phyloP scores from a whole-genome alignment of 2,888 invertebrate genomes.

The Erebia aethiops region DNA sequence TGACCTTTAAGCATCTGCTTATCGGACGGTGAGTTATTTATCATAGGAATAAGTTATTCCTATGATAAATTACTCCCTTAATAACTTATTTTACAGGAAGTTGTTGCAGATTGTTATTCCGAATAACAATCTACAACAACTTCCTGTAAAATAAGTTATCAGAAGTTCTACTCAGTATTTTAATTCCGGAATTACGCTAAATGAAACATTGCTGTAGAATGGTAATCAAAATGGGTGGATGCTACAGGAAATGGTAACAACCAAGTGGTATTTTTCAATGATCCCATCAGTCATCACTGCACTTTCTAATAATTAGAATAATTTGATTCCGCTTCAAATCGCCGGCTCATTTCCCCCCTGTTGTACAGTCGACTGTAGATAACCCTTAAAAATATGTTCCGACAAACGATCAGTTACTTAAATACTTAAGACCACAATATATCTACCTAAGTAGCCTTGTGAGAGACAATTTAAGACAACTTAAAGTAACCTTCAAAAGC shows the following conservation, averaged over 20 bases:
- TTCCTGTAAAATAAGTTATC: neutral
- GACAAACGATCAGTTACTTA: too few species aligned
- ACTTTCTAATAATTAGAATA: conserved; percentile 58
- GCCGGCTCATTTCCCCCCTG: conserved; percentile 47
- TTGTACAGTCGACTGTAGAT: conserved; percentile 3
- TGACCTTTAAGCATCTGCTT: too few species aligned
- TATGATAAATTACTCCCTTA: too few species aligned
- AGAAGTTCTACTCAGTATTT: neutral
- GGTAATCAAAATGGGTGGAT: conserved; percentile 7
- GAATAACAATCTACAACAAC: too few species aligned
- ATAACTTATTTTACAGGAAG: too few species aligned
- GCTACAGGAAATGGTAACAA: neutral
- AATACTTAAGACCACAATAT: too few species aligned
- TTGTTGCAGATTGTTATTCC: too few species aligned
- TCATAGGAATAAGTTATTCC: too few species aligned
- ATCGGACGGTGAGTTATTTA: too few species aligned
- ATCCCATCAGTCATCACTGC: conserved; percentile 18
- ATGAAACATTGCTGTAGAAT: neutral
- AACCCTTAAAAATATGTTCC: neutral
- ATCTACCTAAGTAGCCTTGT: too few species aligned
- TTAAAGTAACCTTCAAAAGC: too few species aligned
- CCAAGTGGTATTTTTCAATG: conserved; percentile 9
- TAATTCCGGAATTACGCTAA: neutral
- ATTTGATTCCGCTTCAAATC: conserved; percentile 59
- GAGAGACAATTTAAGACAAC: too few species aligned